A percentile compares a stretch with the other conserved stretches of the same genome.
These are phyloP conservation scores for Cerceris ruficornis DNA, from an alignment of 2,888 invertebrate species.

Conservation along the genomic window DNA sequence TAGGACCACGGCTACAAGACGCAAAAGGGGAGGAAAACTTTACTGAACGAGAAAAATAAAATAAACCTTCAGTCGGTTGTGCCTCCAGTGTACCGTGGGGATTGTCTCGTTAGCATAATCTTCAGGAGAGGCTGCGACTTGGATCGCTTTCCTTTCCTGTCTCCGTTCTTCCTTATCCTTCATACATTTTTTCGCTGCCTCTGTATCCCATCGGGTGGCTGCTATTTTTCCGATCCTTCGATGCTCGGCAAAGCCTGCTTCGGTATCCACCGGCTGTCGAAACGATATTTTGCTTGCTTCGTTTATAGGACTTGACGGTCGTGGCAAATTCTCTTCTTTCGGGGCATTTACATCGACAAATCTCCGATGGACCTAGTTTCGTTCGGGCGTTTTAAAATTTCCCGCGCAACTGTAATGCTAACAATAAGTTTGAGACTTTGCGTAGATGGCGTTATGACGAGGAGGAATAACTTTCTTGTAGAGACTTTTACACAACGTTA, in stretches of 20 bases:
- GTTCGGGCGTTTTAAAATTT: too few relatives aligned
- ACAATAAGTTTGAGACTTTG: too few relatives aligned
- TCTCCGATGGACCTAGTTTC: background rate
- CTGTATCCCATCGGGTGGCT: constrained; percentile 1
- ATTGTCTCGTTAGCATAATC: constrained; percentile 78
- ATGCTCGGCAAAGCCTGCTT: constrained; percentile 7
- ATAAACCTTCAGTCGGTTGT: constrained; percentile 55
- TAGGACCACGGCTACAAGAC: constrained; percentile 22
- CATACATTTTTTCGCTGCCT: constrained; percentile 5
- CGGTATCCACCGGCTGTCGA: background rate
- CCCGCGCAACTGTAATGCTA: too few relatives aligned
- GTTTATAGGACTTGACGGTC: constrained; percentile 2
- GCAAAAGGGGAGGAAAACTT: constrained; percentile 38
- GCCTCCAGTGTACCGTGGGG: constrained; percentile 58
- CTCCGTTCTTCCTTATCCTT: background rate
- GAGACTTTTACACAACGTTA: too few relatives aligned
- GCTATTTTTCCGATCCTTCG: constrained; percentile 35
- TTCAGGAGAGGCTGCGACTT: constrained; percentile 69
- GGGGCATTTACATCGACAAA: background rate
- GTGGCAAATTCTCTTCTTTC: background rate
- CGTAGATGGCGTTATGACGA: too few relatives aligned
- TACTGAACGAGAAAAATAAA: constrained; percentile 50
- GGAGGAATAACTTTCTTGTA: too few relatives aligned
- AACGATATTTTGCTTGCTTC: constrained; percentile 14
- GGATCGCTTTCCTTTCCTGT: constrained; percentile 36